Base-by-base conservation (phyloP, 2,888 invertebrate species). In the Diarsia rubi region DNA sequence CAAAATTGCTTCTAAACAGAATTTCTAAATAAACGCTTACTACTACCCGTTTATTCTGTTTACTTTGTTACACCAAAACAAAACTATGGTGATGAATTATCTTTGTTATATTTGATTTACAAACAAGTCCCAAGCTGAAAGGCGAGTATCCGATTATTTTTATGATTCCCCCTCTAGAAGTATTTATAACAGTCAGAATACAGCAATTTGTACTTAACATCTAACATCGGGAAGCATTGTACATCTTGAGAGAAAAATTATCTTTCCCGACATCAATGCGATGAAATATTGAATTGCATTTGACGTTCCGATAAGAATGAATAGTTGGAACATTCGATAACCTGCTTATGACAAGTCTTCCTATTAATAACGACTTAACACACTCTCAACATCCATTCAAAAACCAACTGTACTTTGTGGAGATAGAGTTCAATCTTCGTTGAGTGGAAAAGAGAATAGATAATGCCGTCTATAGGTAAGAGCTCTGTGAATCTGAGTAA, bases 401-500 rank as follows among this genome's bases (percentile, higher is more conserved):
- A 79, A 66, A 64, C 16, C 6, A 68, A 73, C 73, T 57, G 69
- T 85, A 75, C 0, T 0, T 0, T 0, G 0, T 2, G 0, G 16
- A 4, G 37, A 31, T 72, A 84, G 65, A 67, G 89, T 79, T 75
- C 37, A 65, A 71, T 45, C 73, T 88, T 8, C 44, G 0, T 42
- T 85, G 65, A 27, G 8, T 9, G 1, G 27, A 16, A 14, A 14
- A 69, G 19, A 45, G 64, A 67, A 73, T 70, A 85, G 75, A 84
- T 81, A 78, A 83, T 82, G 76, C 83, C 66, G 66, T 81, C 82
- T 84, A 86, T 86, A 87, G 89, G 89, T 88, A 89, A 86, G 88
- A 86, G 89, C 87, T 82, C 83, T 86, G 87, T 90, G 91, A 91
- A 91, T 91, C 91, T 88, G 86, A 90, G 91, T 91, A 89, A 91